Evolutionary conservation across 2,888 invertebrate species (phyloP), one percentile per base, ranked within the genome.

Genomic region (Nyleta sp.): DNA sequence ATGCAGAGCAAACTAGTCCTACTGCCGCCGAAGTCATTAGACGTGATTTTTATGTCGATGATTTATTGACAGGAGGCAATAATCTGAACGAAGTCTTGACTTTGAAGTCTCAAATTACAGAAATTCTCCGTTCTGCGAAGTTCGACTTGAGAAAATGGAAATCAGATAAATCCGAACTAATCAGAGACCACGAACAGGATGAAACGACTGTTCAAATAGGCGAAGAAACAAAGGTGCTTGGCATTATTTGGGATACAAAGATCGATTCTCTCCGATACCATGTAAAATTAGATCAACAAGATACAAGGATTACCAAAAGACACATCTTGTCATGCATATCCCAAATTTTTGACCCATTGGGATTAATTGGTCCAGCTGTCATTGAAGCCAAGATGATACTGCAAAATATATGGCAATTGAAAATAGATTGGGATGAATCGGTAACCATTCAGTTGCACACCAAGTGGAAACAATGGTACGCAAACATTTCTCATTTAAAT

Each of bases 231-330:
- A 76, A 64, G n/a, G 71, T 70, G 2, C 38, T 76, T 35, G 70
- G 76, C 4, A 10, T 76, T 7, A 13, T 44, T 6, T 82, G 81
- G 78, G 74, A 74, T 15, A 53, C 75, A 2, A n/a, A 59, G 1
- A 4, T 31, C 0, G 81, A 82, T 52, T n/a, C 15, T 2, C 50
- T 81, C 2, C 22, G 20, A 46, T 79, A 55, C 17, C 13, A 11
- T 11, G 50, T 74, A 2, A 28, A 57, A 1, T 35, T 57, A 44
- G 11, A 15, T 55, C 7, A 31, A 18, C 11, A 7, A 0, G 11
- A 18, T 5, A 1, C 11, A 11, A 42, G 15, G 13, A 33, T 55
- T 2, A 68, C 68, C 1, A 57, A 68, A 35, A 38, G 68, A n/a
- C n/a, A 6, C 4, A 68, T 68, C 28, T 38, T 68, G 18, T 68